Evolutionary conservation across 2,113 vertebrate species (phyloP).

Genomic region (Neogale vison): DNA sequence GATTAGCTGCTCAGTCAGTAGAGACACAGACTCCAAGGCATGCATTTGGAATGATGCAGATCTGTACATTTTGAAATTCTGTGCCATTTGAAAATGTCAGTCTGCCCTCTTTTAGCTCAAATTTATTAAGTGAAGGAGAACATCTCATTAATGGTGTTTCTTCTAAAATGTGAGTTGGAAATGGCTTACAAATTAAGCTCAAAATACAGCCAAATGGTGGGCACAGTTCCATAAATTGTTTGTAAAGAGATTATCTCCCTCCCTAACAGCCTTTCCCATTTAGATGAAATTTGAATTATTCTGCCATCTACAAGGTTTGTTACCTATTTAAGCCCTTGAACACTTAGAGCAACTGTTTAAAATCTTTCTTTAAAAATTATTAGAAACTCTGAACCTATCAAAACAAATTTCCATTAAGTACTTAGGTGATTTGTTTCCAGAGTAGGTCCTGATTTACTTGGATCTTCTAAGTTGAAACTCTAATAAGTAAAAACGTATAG

Average conservation of each 20-base stretch:
- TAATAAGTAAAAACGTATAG: neutral
- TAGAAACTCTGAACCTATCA: neutral
- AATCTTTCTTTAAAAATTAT: neutral
- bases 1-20: neutral
- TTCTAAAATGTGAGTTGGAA: neutral
- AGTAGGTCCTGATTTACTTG: neutral
- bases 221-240: neutral
- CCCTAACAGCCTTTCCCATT: neutral
- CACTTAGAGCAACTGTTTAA: neutral
- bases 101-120: neutral
- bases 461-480: neutral
- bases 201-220: neutral
- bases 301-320: neutral
- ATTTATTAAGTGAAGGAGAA: neutral
- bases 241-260: neutral
- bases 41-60: neutral
- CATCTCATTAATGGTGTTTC: neutral
- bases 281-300: neutral
- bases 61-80: neutral
- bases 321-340: neutral
- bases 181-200: neutral
- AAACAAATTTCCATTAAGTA: neutral
- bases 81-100: neutral
- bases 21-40: neutral
- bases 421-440: neutral